Base-by-base conservation (phyloP, 2,797 vertebrate species). In the Onychomys leucogaster region DNA sequence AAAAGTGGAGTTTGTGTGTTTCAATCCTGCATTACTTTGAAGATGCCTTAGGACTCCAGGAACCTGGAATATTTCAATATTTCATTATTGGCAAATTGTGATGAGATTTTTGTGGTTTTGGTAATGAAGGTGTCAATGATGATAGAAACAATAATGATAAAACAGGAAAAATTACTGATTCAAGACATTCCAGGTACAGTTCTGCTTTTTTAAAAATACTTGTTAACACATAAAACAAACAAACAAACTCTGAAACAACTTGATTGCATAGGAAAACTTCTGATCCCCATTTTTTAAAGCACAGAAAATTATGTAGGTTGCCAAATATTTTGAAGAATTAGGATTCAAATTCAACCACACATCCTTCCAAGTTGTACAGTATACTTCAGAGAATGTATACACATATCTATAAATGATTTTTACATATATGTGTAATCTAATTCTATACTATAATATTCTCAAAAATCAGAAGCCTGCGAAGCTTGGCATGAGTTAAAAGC, bases 51-150 rank as follows among this genome's bases (percentile, higher is more conserved):
- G 78, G 6, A 3, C 6, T 96, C n/a, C 57, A 46, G 59, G 10
- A 57, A 90, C 73, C 25, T 95, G n/a, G 27, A 55, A 81, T 41
- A 73, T 41, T 73, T 73, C n/a, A 23, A 73, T 73, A 3, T 88
- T 57, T 84, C n/a, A 34, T 93, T 7, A 94, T 9, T 82, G 71
- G 21, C 11, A 91, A 27, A 97, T 94, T 94, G 8, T 88, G 17
- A 5, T 25, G 57, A 57, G 21, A 32, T 25, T 34, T 91, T 55
- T 91, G 34, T 76, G 23, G 21, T 83, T 96, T 89, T 90, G 78
- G 73, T 37, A 0, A 81, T 87, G 43, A 90, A 95, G 49, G 61
- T 95, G 95, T 46, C 82, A 65, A 21, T 23, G 96, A 32, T 87
- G 90, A 43, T 5, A 37, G 2, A 61, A 82, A 29, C 21, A 27